These are phyloP conservation scores for Parapristionchus giblindavisi DNA, from an alignment of 2,888 invertebrate genomes.

Conservation along the genomic window DNA sequence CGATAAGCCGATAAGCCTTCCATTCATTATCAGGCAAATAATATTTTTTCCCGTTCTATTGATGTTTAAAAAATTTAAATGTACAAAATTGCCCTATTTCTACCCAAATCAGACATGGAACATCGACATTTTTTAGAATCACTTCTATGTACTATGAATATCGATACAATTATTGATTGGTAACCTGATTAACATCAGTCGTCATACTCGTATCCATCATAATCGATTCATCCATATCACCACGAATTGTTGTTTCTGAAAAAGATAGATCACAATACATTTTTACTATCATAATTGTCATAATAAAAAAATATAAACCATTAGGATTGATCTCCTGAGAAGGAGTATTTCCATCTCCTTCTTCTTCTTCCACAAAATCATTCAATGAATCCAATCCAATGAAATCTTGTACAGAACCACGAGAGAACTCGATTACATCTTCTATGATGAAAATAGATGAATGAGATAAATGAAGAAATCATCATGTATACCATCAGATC, in stretches of 20 bases:
- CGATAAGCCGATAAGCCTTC: too few relatives aligned
- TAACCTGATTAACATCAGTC: too few relatives aligned
- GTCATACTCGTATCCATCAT: conserved; percentile 13
- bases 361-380: neutral
- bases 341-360: too few relatives aligned
- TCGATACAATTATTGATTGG: too few relatives aligned
- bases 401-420: conserved; percentile 26
- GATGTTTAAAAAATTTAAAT: too few relatives aligned
- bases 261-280: neutral
- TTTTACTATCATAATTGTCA: neutral
- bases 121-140: too few relatives aligned
- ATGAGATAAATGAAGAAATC: neutral
- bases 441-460: neutral
- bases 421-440: neutral
- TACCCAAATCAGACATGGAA: too few relatives aligned
- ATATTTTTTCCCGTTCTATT: too few relatives aligned
- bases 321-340: conserved; percentile 23
- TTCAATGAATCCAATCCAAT: conserved; percentile 8
- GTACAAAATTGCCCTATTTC: too few relatives aligned
- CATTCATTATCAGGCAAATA: too few relatives aligned
- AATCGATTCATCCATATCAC: conserved; percentile 8
- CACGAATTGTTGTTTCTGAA: conserved; percentile 15
- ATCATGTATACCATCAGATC: neutral
- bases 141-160: too few relatives aligned
- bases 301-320: too few relatives aligned